Base-by-base conservation (phyloP, 2,888 invertebrate species). In the Leptopterna dolabrata region DNA sequence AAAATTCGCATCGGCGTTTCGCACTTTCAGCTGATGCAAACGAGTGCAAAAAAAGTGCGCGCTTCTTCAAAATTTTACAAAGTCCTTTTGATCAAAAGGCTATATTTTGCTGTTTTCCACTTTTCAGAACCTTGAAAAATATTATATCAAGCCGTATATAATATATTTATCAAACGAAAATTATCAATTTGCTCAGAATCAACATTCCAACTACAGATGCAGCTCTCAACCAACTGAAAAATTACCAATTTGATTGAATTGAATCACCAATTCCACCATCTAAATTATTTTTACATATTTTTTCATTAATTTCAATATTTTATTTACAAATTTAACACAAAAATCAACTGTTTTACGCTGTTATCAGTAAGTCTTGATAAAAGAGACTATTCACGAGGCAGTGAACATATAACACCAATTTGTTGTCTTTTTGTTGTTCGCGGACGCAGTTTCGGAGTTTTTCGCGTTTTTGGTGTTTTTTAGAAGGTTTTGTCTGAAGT, bases 31-130 rank as follows among this genome's bases (percentile, higher is more conserved):
- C 83, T 83, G 83, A 83, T 19, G 41, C n/a, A 81, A 83, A 43
- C 55, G 83, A 41, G 41, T 43, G 70, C 71, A 88, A 88, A 88
- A 88, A 88, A 88, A 83, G 43, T 81, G 63, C 78, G 76, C 83
- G 51, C 82, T 87, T n/a, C 86, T 80, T 88, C 85, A 41, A 63
- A 70, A 63, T 86, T 87, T 83, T 83, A 83, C 83, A 83, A 83
- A 83, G 2, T 29, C 13, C 7, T 1, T 19, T 45, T n/a, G 45
- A 85, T 88, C 70, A 83, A 55, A 76, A 24, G 0, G 7, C 0
- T 3, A 84, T 85, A 85, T 84, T 88, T 88, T 85, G 13, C 76
- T 43, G 70, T 43, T 76, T 41, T 45, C 29, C 51, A 13, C 24
- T 63, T 87, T 87, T 19, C 16, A 45, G 9, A 76, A 30, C 27